Evolutionary conservation across 2,888 invertebrate genomes (phyloP).

Genomic region (Dicyrtomina minuta): DNA sequence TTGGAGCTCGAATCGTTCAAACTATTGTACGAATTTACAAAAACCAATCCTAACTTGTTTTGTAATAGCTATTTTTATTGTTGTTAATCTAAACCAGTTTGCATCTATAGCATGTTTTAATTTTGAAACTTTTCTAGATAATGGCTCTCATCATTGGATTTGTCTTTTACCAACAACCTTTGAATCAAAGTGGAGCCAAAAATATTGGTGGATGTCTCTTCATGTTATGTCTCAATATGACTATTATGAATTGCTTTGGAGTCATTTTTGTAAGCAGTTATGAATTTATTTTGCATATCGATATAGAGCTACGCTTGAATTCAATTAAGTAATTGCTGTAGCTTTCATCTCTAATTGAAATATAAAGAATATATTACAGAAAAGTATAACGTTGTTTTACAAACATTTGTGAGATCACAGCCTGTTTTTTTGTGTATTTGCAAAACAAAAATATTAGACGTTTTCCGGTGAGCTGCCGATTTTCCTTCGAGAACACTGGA

Average conservation of each 20-base stretch:
- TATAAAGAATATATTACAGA: no score
- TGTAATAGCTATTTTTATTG: no score
- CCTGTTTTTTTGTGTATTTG: no score
- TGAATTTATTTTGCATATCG: not conserved
- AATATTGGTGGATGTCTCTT: constrained; percentile 92
- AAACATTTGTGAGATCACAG: no score
- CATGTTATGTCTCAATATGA: constrained; percentile 86
- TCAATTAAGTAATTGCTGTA: no score
- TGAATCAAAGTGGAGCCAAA: constrained; percentile 85
- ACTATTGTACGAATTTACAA: constrained; percentile 71
- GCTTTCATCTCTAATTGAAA: no score
- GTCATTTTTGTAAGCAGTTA: constrained; percentile 69
- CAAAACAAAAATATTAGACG: no score
- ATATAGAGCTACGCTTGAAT: not conserved
- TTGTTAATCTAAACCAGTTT: no score
- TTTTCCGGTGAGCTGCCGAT: constrained; percentile 83
- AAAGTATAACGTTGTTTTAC: no score
- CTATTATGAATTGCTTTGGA: constrained; percentile 92
- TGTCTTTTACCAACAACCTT: constrained; percentile 78
- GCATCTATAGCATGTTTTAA: constrained; percentile 49
- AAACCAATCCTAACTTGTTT: not conserved
- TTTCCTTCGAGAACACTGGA: constrained; percentile 89
- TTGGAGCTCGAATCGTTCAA: constrained; percentile 84
- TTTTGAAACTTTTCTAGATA: constrained; percentile 62
- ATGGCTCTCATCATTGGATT: constrained; percentile 82